These are phyloP conservation scores for Antechinus flavipes DNA, from an alignment of 2,113 vertebrate genomes.

Conservation along the genomic window DNA sequence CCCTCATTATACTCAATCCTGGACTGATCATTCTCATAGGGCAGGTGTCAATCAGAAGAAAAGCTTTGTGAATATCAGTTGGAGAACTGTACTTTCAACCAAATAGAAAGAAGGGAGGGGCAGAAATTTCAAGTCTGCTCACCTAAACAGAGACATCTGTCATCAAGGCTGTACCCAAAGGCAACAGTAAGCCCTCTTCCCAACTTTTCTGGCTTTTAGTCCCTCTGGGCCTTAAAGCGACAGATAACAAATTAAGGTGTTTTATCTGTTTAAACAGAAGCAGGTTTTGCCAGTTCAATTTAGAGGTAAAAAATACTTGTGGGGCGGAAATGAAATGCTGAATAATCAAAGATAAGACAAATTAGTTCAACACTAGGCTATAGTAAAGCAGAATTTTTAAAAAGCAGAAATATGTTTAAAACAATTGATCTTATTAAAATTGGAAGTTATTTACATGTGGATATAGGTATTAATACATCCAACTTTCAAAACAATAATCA, in stretches of 20 bases:
- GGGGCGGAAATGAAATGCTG: constrained; percentile 55
- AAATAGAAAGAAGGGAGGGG: neutral
- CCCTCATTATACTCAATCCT: neutral
- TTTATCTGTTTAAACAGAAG: constrained; percentile 77
- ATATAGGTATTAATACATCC: neutral
- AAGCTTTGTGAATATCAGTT: neutral
- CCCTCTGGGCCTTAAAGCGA: constrained; percentile 50
- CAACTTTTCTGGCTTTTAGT: neutral
- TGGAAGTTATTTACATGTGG: neutral
- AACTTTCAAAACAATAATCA: neutral
- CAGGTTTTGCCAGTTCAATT: constrained; percentile 73
- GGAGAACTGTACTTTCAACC: constrained; percentile 9
- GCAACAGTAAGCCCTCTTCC: constrained; percentile 44
- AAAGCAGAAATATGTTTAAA: constrained; percentile 42
- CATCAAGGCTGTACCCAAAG: constrained; percentile 35
- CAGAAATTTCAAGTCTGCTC: constrained; percentile 51
- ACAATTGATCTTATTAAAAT: constrained; percentile 24
- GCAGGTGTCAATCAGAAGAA: neutral
- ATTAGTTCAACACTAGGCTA: constrained; percentile 60
- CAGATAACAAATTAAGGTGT: constrained; percentile 54
- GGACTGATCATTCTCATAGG: accelerated
- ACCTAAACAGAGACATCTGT: constrained; percentile 44
- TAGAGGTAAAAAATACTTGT: constrained; percentile 38
- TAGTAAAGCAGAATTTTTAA: constrained; percentile 38
- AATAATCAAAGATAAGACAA: constrained; percentile 50